Evolutionary conservation across 92 coral and sea anemone species (phyloP), one percentile per base, ranked within the genome.

Genomic region (Paramuricea clavata): DNA sequence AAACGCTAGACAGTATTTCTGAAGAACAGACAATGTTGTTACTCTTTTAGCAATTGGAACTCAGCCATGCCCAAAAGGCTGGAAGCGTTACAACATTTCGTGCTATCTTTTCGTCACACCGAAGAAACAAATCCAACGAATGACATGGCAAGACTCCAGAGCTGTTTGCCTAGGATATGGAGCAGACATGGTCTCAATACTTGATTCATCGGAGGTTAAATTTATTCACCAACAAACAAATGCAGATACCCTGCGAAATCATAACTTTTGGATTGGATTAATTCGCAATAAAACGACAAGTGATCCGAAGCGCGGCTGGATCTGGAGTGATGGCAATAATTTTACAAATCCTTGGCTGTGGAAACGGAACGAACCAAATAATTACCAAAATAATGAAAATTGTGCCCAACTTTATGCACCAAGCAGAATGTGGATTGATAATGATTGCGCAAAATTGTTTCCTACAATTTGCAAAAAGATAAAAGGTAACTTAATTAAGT

Each of bases 121-220:
- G 42, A 87, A 90, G 32, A 67, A 88, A 6, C 33, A 81, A 0
- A 86, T 92, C 1, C 89, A 91, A 39, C 94, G 94, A 17, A 87
- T 86, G 78, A 87, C 78, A 54, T 95, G 98, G 98, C 94, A 95
- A 44, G 82, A 94, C 49, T 94, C 98, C n/a, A 91, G 97, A 0
- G 81, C 92, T 21, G 17, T 19, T 21, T 95, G 98, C 69, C 86
- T 85, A 25, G 83, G 91, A 36, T 95, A 70, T 60, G 98, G 98
- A 7, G 98, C 94, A 12, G 92, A 95, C 50, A 87, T 95, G 35
- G 94, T 87, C 36, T 94, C 98, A 76, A 87, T 95, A 54, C 92
- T 67, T 9, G 92, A 92, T 87, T 89, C 90, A 28, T 90, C 95
- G 0, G 98, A 95, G 81, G 93, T 86, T 73, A 76, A 82, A 65